These are phyloP conservation scores for Steinernema carpocapsae DNA, from an alignment of 2,888 invertebrate species.

Conservation along the genomic window DNA sequence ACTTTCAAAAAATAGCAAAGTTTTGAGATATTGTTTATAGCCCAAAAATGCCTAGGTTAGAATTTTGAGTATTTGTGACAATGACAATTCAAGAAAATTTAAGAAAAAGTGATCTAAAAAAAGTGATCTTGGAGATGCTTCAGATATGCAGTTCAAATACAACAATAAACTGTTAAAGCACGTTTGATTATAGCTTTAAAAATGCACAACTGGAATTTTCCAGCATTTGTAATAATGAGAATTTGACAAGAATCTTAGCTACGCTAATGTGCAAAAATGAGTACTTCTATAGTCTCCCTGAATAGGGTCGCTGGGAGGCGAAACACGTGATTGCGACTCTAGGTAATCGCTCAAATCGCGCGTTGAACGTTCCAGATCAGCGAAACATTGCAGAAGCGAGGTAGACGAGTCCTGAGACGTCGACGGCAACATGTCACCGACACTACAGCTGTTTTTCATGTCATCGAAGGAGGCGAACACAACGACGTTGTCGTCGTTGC, in stretches of 20 bases:
- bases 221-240: neutral
- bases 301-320: constrained; percentile 23
- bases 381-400: constrained; percentile 14
- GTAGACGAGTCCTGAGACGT: constrained; percentile 9
- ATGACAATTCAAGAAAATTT: too few species aligned
- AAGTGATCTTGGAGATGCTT: too few species aligned
- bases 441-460: constrained; percentile 6
- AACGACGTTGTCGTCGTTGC: neutral
- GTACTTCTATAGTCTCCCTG: constrained; percentile 4
- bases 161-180: too few species aligned
- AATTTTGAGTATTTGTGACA: neutral
- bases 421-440: neutral
- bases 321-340: neutral
- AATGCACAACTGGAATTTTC: too few species aligned
- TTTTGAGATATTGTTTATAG: too few species aligned
- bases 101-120: too few species aligned
- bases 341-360: constrained; percentile 10
- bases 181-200: too few species aligned
- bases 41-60: too few species aligned
- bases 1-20: too few species aligned
- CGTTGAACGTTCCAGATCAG: constrained; percentile 13
- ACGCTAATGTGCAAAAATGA: neutral
- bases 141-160: too few species aligned
- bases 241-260: neutral
- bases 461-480: neutral